Base-by-base conservation (phyloP, 2,888 invertebrate species). In the Cephus nigrinus region DNA sequence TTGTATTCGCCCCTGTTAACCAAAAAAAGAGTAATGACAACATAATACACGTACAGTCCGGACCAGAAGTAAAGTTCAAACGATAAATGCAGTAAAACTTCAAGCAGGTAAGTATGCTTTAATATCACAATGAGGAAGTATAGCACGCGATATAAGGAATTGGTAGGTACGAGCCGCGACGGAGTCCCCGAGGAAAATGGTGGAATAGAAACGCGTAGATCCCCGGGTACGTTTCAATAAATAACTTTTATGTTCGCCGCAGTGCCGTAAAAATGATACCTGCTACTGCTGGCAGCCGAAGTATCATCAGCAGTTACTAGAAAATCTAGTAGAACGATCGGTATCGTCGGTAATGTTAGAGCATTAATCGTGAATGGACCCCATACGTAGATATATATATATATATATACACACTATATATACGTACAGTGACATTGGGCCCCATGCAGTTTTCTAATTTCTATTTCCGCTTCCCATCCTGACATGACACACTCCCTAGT, bases 371-470 rank as follows among this genome's bases (percentile, higher is more conserved):
- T 71, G 11, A 30, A 71, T 71, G 33, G 9, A 71, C 55, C 55
- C 55, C 55, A 40, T 40, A 40, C 40, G 55, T 55, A 55, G 5
- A 55, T 23, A 23, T 55, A 40, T 1, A 40, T 15, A 40, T 55
- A 40, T 15, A 55, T 9, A 55, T 55, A 40, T 15, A 55, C 2
- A 55, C 9, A 23, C 5, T 36, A 3, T 36, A 55, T 23, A 55
- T 23, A 55, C 23, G 55, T 55, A 55, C 23, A 55, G 55, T 55
- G 23, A 55, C 55, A 23, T 55, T 55, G 9, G 78, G 74, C 76
- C 68, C 78, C 34, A 55, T 75, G 68, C 74, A 78, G 79, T 79
- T 82, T 81, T 80, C 82, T 85, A 86, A 85, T 86, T 84, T 85
- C 84, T 81, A 83, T 85, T 84, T 84, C 82, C 85, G 81, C 75